Evolutionary conservation across 2,888 invertebrate species (phyloP).

Genomic region (Oxytorus armatus): DNA sequence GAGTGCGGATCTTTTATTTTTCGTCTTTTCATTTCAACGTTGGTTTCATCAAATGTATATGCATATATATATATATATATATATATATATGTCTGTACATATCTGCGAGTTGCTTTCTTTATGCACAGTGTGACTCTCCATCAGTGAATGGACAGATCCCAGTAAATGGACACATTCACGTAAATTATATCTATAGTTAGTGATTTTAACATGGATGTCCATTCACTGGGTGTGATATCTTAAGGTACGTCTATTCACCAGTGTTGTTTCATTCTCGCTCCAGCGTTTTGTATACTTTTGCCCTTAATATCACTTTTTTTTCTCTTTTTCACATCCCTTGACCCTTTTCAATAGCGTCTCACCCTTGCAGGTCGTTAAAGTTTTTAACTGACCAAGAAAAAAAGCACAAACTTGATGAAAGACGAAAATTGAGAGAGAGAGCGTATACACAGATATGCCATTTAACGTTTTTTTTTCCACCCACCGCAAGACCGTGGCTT

Average conservation of each 20-base stretch:
- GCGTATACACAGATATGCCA: not conserved
- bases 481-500: not conserved
- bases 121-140: too few relatives aligned
- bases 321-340: not conserved
- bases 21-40: slow-evolving; percentile 10
- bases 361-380: slow-evolving; percentile 3
- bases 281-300: not conserved
- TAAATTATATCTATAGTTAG: too few relatives aligned
- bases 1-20: not conserved
- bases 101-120: too few relatives aligned
- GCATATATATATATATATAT: too few relatives aligned
- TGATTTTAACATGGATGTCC: too few relatives aligned
- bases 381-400: slow-evolving; percentile 17
- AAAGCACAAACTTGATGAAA: not conserved
- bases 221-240: too few relatives aligned
- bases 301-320: not conserved
- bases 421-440: slow-evolving; percentile 4
- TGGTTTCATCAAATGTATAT: slow-evolving; percentile 5
- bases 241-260: too few relatives aligned
- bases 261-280: not conserved
- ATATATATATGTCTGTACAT: too few relatives aligned
- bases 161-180: too few relatives aligned
- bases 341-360: slow-evolving; percentile 10
- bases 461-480: not conserved
- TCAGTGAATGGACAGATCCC: too few relatives aligned